Conservation (phyloP, 2,113 vertebrate species). For the Antennarius striatus region DNA sequence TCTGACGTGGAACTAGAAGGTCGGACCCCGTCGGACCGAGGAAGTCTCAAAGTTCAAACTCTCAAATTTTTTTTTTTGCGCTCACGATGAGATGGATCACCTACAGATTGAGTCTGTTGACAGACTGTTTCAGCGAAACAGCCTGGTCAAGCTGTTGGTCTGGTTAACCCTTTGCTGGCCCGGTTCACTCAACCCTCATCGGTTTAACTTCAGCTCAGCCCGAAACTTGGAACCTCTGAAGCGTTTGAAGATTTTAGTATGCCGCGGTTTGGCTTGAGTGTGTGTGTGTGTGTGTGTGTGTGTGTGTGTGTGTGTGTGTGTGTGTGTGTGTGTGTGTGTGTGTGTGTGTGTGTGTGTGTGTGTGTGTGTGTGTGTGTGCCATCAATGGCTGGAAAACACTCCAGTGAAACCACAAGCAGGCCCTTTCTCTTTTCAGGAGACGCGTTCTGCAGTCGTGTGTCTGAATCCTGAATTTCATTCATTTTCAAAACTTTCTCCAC, state of each 20-base stretch:
- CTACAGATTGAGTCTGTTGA: no score
- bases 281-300: neutral
- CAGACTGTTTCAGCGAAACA: no score
- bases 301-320: no score
- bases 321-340: no score
- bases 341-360: slow-evolving; percentile 7
- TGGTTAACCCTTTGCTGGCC: neutral
- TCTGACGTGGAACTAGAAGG: no score
- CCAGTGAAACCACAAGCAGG: slow-evolving; percentile 38
- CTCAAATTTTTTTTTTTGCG: no score
- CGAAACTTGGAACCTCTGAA: slow-evolving; percentile 32
- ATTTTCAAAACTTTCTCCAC: slow-evolving; percentile 51
- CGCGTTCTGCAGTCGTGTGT: slow-evolving; percentile 9
- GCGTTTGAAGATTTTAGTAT: slow-evolving; percentile 43
- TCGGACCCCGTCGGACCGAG: no score
- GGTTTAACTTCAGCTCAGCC: slow-evolving; percentile 24
- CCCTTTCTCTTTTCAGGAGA: slow-evolving; percentile 37
- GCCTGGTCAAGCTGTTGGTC: no score
- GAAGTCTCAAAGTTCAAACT: no score
- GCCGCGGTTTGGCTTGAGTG: slow-evolving; percentile 43
- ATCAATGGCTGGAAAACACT: slow-evolving; percentile 40
- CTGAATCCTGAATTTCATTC: slow-evolving; percentile 48
- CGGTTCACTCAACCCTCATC: slow-evolving; percentile 8
- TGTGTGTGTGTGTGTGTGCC: slow-evolving; percentile 34
- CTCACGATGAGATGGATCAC: no score